Evolutionary conservation across 2,113 vertebrate species (phyloP).

Genomic region (Theristicus caerulescens): DNA sequence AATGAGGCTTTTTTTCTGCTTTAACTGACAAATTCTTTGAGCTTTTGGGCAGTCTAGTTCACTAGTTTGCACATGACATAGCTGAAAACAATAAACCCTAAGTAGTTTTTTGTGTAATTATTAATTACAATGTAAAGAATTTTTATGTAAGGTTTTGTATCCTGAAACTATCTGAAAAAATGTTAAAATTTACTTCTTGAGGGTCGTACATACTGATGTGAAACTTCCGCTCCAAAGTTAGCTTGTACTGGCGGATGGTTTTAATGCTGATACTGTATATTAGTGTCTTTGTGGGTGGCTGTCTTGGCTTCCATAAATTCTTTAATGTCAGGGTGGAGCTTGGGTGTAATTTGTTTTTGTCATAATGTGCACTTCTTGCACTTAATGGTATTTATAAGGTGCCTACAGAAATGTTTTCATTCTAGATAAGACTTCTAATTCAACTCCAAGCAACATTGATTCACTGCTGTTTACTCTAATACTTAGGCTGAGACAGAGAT

Average conservation of each 20-base stretch:
- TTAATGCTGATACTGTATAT: conserved; percentile 27
- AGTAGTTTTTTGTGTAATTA: background rate
- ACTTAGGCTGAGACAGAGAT: background rate
- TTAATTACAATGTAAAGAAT: background rate
- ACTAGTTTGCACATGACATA: background rate
- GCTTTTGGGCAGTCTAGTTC: background rate
- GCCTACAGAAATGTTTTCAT: conserved; percentile 58
- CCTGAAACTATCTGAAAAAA: background rate
- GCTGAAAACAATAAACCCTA: background rate
- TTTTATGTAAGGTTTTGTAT: background rate
- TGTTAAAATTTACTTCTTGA: background rate
- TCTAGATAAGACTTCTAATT: conserved; percentile 48
- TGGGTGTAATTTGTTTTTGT: conserved; percentile 65
- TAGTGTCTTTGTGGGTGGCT: conserved; percentile 54
- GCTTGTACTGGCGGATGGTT: background rate
- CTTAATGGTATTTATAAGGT: conserved; percentile 61
- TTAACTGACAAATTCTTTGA: background rate
- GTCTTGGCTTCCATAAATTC: conserved; percentile 54
- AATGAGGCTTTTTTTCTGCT: background rate
- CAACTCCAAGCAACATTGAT: conserved; percentile 6
- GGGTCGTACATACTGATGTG: background rate
- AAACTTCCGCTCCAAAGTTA: background rate
- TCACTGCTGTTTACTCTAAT: background rate
- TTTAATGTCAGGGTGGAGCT: conserved; percentile 65
- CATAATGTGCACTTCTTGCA: conserved; percentile 58